Evolutionary conservation across 2,888 invertebrate genomes (phyloP).

Genomic region (Itoplectis maculator): DNA sequence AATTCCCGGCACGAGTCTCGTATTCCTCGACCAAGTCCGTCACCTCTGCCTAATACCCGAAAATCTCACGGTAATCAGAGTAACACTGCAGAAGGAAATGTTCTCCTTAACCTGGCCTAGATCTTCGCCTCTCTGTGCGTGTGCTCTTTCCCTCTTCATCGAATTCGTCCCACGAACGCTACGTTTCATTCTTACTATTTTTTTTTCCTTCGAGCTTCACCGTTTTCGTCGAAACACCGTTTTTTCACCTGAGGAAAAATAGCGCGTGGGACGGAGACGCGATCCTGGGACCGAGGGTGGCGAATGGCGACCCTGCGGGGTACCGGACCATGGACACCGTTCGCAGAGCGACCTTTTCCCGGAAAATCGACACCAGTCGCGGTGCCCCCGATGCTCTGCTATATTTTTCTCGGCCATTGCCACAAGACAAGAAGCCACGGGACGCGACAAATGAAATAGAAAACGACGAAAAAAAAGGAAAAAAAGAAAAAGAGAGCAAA

Average conservation of each 20-base stretch:
- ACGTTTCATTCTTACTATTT: conserved; percentile 45
- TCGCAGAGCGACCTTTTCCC: conserved; percentile 48
- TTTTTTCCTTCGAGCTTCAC: conserved; percentile 36
- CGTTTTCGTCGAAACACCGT: conserved; percentile 24
- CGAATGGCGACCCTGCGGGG: conserved; percentile 59
- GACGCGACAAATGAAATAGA: conserved; percentile 50
- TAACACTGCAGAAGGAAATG: conserved; percentile 19
- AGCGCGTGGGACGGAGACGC: background rate
- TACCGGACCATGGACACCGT: conserved; percentile 43
- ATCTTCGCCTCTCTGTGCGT: conserved; percentile 30
- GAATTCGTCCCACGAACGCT: conserved; percentile 37
- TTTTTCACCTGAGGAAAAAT: conserved; percentile 54
- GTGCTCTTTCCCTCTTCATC: conserved; percentile 30
- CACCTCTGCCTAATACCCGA: conserved; percentile 17
- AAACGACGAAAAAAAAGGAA: conserved; percentile 11
- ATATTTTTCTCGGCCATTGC: conserved; percentile 52
- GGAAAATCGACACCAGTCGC: conserved; percentile 56
- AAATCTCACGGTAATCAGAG: conserved; percentile 65
- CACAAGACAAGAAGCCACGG: conserved; percentile 60
- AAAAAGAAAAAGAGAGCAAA: background rate
- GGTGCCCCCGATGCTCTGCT: background rate
- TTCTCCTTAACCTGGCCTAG: conserved; percentile 45
- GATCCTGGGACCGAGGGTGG: conserved; percentile 27
- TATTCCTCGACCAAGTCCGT: background rate
- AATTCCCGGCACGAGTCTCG: conserved; percentile 39